Base-by-base conservation (phyloP, 2,888 invertebrate genomes). In the Dasysyrphus tricinctus region DNA sequence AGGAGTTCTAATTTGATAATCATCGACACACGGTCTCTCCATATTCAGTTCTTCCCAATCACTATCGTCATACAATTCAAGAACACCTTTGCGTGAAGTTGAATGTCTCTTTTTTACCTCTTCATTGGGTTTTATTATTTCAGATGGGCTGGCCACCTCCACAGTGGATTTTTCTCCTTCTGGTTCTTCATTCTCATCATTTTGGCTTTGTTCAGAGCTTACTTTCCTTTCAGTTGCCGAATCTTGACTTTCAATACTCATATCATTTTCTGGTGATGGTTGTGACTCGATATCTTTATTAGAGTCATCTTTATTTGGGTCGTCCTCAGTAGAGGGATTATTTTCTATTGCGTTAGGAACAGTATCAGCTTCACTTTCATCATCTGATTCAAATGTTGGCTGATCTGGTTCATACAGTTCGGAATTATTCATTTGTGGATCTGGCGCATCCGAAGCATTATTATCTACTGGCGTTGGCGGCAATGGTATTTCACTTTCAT, bases 51-150 rank as follows among this genome's bases (percentile, higher is more conserved):
- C 92, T 59, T 91, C 92, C 91, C 92, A 92, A 84, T 93, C 93
- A 74, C 94, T 94, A 34, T 94, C 94, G 88, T 94, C 94, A 88
- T 94, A 94, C 29, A 94, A 90, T 69, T 93, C 93, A 49, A 93
- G 81, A 44, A 94, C 92, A 56, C 93, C 93, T 82, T 94, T 93
- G 77, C 89, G 90, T 42, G 89, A 67, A 12, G 47, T 12, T 32
- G 49, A 67, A 8, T 34, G 19, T 16, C 93, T 93, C 88, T 54
- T 24, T 49, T 89, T 11, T 88, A 83, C 0, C 2, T 24, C 24
- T 8, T 0, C 39, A 29, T 14, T 8, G 12, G 19, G n/a, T 16
- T 0, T 8, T n/a, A 0, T 8, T 88, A 88, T 29, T 80, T 81
- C 74, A 85, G 89, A 88, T 34, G 78, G 88, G 78, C 83, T 89